These are phyloP conservation scores for Bettongia penicillata DNA, from an alignment of 2,113 vertebrate species.

Conservation along the genomic window DNA sequence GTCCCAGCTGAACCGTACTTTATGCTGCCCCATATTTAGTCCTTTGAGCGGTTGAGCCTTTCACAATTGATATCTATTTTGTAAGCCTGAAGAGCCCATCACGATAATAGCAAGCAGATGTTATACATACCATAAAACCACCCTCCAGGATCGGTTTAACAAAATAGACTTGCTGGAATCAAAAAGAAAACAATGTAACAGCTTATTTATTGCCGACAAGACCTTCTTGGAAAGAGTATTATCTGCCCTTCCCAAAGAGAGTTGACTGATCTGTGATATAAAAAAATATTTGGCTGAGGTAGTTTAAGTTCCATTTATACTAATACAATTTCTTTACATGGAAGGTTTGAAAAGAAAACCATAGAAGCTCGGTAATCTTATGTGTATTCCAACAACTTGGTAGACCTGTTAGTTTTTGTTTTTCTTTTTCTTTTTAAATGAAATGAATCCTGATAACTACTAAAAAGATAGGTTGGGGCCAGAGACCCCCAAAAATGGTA, in stretches of 20 bases:
- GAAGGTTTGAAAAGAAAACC: slow-evolving; percentile 1
- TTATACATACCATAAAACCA: slow-evolving; percentile 15
- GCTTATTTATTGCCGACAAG: neutral
- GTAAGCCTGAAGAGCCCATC: slow-evolving; percentile 47
- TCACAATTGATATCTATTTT: slow-evolving; percentile 50
- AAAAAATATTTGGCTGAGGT: neutral
- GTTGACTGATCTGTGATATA: neutral
- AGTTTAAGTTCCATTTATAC: neutral
- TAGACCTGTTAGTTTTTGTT: neutral
- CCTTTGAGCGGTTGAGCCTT: slow-evolving; percentile 53
- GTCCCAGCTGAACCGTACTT: slow-evolving; percentile 16
- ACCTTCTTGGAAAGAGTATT: neutral
- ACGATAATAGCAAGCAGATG: slow-evolving; percentile 61
- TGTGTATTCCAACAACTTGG: neutral
- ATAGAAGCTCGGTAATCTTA: neutral
- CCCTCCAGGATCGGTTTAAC: slow-evolving; percentile 26
- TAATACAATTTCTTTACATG: neutral
- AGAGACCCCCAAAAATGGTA: neutral
- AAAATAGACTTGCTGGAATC: slow-evolving; percentile 25
- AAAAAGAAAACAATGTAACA: slow-evolving; percentile 25
- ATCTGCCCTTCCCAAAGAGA: neutral
- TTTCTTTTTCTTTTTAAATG: neutral
- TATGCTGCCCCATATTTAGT: neutral
- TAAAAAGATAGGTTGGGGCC: neutral
- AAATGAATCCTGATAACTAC: neutral